Conservation (phyloP, 1,140 invertebrate species). For the Cyrtorhinus lividipennis region DNA sequence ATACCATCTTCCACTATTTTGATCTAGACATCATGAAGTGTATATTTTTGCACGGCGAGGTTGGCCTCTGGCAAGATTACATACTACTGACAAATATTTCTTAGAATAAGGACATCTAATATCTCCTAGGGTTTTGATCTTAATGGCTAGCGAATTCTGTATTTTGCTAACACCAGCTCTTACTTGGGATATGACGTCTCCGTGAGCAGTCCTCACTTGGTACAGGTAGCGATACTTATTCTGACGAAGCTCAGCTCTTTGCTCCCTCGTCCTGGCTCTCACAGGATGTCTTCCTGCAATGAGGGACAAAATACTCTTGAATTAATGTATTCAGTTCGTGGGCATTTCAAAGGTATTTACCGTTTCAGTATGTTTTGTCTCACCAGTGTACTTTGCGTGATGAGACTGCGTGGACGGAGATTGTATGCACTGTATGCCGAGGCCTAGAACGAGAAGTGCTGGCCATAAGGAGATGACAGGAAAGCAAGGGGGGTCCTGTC, state of each 20-base stretch:
- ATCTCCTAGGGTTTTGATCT: too few species aligned
- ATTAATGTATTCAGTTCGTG: too few species aligned
- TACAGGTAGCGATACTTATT: slow-evolving; percentile 77
- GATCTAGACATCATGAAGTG: too few species aligned
- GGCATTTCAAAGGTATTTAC: too few species aligned
- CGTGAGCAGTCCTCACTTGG: slow-evolving; percentile 72
- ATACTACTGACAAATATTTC: too few species aligned
- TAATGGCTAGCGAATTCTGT: too few species aligned
- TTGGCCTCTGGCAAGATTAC: too few species aligned
- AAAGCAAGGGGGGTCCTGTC: slow-evolving; percentile 36
- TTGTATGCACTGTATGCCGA: slow-evolving; percentile 42
- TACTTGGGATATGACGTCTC: slow-evolving; percentile 78
- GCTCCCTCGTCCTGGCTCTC: slow-evolving; percentile 41
- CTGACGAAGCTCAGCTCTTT: slow-evolving; percentile 57
- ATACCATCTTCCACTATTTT: too few species aligned
- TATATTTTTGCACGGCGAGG: too few species aligned
- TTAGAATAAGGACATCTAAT: too few species aligned
- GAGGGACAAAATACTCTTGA: too few species aligned
- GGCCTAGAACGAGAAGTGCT: slow-evolving; percentile 47
- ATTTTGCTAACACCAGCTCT: slow-evolving; percentile 18
- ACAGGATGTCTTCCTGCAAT: slow-evolving; percentile 15
- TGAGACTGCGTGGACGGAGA: slow-evolving; percentile 41
- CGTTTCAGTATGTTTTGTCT: too few species aligned
- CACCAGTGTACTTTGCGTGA: background rate
- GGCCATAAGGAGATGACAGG: slow-evolving; percentile 56